Evolutionary conservation across 1,140 invertebrate genomes (phyloP), one percentile per base, ranked within the genome.

Genomic region (Trichonephila inaurata): DNA sequence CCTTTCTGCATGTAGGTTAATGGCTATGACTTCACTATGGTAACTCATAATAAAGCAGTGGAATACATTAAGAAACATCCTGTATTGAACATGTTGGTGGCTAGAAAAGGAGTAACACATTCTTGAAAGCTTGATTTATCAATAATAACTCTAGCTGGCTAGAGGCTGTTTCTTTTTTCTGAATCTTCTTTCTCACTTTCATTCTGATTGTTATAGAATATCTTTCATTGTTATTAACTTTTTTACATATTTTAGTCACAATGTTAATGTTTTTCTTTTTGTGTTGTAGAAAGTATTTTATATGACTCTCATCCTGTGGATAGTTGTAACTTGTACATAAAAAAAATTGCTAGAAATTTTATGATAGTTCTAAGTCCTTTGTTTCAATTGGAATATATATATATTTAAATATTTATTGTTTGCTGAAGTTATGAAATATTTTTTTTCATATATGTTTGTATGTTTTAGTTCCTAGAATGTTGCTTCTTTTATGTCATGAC

Each of bases 21-120:
- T 96, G 99, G 99, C 5, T 98, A 98, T 96, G 99, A 99, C 95
- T 99, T 99, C 95, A 99, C 99, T 85, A 98, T 99, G 98, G 98
- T 99, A 14, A 99, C 99, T 64, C 99, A 99, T 96, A 99, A 99
- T 96, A 99, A 99, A 96, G 99, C 99, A 87, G 99, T 99, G 10
- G 98, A 99, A 95, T 99, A 99, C 95, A 99, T 99, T 93, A 98
- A 98, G 95, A 99, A 99, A 96, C 98, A 99, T 96, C 98, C 98
- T 51, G 97, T 99, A 81, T 96, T 99, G 94, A 99, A 99, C 96
- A 97, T 99, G 96, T 96, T 99, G 87, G 98, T 99, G 24, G 99
- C 99, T 82, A 97, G 99, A 95, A 99, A 99, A 96, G 99, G 99
- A 85, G 98, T 99, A 2, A 99, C 98, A 94, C 98, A 95, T 86